Conservation (phyloP, 1,140 invertebrate species). For the Ceratina australensis region DNA sequence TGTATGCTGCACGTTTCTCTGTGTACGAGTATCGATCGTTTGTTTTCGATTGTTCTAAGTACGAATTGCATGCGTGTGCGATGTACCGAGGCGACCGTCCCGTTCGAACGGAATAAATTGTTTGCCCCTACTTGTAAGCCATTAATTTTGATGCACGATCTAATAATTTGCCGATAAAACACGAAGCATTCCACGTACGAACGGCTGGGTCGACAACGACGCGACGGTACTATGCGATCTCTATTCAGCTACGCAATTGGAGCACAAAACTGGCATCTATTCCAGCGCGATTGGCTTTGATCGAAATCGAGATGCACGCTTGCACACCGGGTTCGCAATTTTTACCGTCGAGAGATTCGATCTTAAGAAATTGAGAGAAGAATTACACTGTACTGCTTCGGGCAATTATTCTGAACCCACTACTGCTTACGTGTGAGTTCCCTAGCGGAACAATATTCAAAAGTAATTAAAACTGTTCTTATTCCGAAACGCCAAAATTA, state of each 20-base stretch:
- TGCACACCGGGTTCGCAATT: background rate
- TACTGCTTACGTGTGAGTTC: too few species aligned
- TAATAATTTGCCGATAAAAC: constrained; percentile 17
- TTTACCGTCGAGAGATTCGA: too few species aligned
- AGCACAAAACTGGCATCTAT: constrained; percentile 22
- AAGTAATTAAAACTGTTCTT: too few species aligned
- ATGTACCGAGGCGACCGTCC: background rate
- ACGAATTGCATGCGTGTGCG: background rate
- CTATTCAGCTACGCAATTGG: constrained; percentile 33
- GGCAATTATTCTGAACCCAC: too few species aligned
- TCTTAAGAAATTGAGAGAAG: too few species aligned
- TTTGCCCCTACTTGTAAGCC: background rate
- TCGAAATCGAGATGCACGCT: background rate
- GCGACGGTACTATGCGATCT: background rate
- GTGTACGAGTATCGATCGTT: background rate
- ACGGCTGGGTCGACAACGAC: constrained; percentile 1
- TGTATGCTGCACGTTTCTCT: constrained; percentile 19
- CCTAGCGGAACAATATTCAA: too few species aligned
- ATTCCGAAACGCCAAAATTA: too few species aligned
- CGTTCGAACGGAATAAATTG: background rate
- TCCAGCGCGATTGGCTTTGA: constrained; percentile 25
- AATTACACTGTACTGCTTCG: too few species aligned
- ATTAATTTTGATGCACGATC: background rate
- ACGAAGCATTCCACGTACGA: constrained; percentile 11
- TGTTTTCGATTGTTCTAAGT: background rate